Evolutionary conservation across 2,888 invertebrate species (phyloP).

Genomic region (Andrena camellia): DNA sequence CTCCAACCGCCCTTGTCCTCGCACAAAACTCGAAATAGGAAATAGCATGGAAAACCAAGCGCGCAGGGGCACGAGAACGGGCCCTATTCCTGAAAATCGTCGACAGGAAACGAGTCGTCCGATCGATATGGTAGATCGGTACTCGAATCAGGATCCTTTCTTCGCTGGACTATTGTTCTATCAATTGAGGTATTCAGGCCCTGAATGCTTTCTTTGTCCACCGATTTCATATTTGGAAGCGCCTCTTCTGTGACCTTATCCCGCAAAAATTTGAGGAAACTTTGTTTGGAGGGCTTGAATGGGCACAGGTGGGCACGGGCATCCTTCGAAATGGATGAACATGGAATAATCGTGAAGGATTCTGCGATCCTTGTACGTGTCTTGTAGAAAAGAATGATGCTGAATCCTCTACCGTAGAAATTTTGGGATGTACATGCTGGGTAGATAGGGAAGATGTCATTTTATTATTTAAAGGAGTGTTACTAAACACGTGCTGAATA

Average conservation of each 20-base stretch:
- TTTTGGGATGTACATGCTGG: no score
- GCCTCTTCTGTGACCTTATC: not conserved
- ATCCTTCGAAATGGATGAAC: not conserved
- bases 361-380: no score
- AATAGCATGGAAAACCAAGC: constrained; percentile 14
- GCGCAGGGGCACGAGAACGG: constrained; percentile 13
- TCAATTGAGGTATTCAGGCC: not conserved
- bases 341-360: not conserved
- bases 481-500: no score
- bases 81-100: constrained; percentile 3
- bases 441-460: no score
- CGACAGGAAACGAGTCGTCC: not conserved
- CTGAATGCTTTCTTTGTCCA: not conserved
- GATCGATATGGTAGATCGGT: constrained; percentile 9
- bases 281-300: not conserved
- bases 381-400: no score
- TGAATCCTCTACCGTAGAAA: no score
- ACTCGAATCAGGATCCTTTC: constrained; percentile 14
- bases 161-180: constrained; percentile 2
- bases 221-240: not conserved
- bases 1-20: not conserved
- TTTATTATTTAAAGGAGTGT: no score
- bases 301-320: not conserved
- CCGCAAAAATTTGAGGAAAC: not conserved
- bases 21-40: constrained; percentile 1